Conservation (phyloP, 2,888 invertebrate genomes). For the Drosophila gaucha region DNA sequence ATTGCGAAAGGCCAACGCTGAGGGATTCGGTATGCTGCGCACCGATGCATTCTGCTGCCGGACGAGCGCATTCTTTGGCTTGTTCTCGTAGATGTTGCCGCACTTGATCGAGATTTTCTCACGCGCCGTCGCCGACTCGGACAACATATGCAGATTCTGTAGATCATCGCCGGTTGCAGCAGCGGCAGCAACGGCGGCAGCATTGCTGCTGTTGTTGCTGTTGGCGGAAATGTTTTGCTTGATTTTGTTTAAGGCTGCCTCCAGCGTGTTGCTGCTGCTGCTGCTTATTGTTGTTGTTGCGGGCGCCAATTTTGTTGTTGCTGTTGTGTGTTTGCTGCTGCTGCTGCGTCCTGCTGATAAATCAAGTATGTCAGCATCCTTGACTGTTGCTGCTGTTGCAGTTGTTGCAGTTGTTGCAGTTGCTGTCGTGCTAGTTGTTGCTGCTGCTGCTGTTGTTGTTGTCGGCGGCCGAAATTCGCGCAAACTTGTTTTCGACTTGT, state of each 20-base stretch:
- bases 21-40: conserved; percentile 88
- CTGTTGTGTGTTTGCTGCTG: conserved; percentile 52
- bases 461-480: conserved; percentile 80
- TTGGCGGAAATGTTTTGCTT: conserved; percentile 82
- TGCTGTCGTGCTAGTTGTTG: conserved; percentile 21
- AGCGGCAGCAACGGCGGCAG: conserved; percentile 6
- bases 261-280: conserved; percentile 70
- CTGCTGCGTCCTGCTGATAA: conserved; percentile 17
- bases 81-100: conserved; percentile 71
- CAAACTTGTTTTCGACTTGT: conserved; percentile 74
- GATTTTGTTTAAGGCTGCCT: conserved; percentile 83
- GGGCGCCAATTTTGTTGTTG: conserved; percentile 21
- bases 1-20: conserved; percentile 86
- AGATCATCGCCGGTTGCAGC: conserved; percentile 76
- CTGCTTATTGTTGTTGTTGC: conserved; percentile 41
- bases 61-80: conserved; percentile 74
- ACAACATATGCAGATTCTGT: conserved; percentile 87
- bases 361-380: conserved; percentile 12
- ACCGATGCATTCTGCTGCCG: conserved; percentile 87
- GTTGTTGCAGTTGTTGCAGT: conserved; percentile 28
- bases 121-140: conserved; percentile 83
- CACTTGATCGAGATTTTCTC: conserved; percentile 83
- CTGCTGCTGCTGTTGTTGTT: conserved; percentile 28
- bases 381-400: conserved; percentile 38
- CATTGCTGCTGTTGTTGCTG: conserved; percentile 46